phyloP scores from a whole-genome alignment of 2,113 vertebrate genomes.

The cat (Felis catus) region DNA sequence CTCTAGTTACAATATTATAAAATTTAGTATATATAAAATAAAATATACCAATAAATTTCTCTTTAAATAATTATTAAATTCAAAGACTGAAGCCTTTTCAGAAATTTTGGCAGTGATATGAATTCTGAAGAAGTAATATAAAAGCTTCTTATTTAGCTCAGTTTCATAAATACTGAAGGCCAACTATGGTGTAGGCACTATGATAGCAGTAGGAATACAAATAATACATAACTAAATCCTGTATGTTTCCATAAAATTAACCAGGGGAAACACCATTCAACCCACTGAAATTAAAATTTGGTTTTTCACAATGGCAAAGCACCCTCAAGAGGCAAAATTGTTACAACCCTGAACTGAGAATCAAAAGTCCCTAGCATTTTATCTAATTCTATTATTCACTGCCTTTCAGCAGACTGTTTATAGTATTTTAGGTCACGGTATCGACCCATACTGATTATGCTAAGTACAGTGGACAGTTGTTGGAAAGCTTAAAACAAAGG shows the following conservation, averaged over 20 bases:
- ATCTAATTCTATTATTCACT: background rate
- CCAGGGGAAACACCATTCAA: background rate
- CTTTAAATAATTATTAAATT: background rate
- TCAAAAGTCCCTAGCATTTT: background rate
- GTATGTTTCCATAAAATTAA: background rate
- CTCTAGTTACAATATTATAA: background rate
- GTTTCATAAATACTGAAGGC: background rate
- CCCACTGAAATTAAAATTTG: background rate
- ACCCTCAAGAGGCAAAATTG: background rate
- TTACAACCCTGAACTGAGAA: background rate
- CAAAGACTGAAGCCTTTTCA: background rate
- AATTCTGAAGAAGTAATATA: background rate
- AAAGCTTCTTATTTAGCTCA: background rate
- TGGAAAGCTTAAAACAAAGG: background rate
- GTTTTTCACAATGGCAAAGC: background rate
- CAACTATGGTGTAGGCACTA: background rate
- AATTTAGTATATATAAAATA: background rate
- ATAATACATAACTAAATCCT: background rate
- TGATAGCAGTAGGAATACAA: background rate
- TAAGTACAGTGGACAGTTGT: background rate
- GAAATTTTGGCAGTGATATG: background rate
- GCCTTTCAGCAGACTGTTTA: background rate
- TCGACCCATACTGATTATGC: background rate
- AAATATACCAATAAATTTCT: background rate
- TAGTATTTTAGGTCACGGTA: background rate